Conservation (phyloP, 2,888 invertebrate genomes). For the Polyommatus icarus region DNA sequence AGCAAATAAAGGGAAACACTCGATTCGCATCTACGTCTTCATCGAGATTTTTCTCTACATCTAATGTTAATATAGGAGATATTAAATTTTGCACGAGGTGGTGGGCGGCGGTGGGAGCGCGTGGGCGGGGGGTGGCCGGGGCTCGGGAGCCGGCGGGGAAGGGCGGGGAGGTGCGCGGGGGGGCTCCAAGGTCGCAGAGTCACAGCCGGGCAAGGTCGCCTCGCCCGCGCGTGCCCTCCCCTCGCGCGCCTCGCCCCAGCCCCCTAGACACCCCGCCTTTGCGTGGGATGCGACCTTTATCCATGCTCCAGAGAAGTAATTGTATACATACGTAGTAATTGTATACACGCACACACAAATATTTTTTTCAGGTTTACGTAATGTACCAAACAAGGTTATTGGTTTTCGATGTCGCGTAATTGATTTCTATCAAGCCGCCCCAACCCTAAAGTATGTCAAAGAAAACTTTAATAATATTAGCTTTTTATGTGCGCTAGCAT, state of each 20-base stretch:
- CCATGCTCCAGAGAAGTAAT: slow-evolving; percentile 75
- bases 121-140: slow-evolving; percentile 53
- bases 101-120: slow-evolving; percentile 55
- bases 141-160: slow-evolving; percentile 43
- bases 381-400: slow-evolving; percentile 43
- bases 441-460: not conserved
- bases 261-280: slow-evolving; percentile 70
- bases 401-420: slow-evolving; percentile 39
- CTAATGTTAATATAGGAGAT: slow-evolving; percentile 53
- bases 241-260: slow-evolving; percentile 52
- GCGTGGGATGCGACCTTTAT: slow-evolving; percentile 80
- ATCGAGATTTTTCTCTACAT: slow-evolving; percentile 28
- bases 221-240: slow-evolving; percentile 74
- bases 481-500: not conserved
- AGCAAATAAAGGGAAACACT: not conserved
- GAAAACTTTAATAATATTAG: not conserved
- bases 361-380: slow-evolving; percentile 59
- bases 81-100: slow-evolving; percentile 72
- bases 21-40: slow-evolving; percentile 5
- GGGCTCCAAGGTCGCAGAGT: slow-evolving; percentile 79
- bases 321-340: slow-evolving; percentile 63
- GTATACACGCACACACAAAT: slow-evolving; percentile 49
- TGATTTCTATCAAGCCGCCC: not conserved
- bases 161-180: slow-evolving; percentile 48
- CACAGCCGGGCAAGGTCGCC: slow-evolving; percentile 80